These are phyloP conservation scores for Amia ocellicauda DNA, from an alignment of 2,113 vertebrate species.

Conservation along the genomic window DNA sequence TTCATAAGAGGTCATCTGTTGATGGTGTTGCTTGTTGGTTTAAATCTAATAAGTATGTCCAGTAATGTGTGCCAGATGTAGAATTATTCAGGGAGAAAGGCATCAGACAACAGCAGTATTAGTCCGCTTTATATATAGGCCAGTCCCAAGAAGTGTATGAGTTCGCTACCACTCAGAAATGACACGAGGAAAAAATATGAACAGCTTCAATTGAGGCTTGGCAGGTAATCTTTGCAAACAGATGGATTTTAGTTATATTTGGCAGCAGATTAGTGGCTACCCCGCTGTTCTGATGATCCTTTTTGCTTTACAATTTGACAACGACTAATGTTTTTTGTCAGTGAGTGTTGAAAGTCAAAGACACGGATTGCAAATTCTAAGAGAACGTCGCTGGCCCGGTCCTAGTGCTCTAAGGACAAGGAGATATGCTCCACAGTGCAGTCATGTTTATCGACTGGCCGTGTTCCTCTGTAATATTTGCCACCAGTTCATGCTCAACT, in stretches of 20 bases:
- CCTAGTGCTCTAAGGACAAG: too few relatives aligned
- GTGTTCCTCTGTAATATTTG: too few relatives aligned
- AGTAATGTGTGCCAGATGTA: too few relatives aligned
- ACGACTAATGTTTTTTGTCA: conserved; percentile 49
- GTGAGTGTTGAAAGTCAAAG: conserved; percentile 36
- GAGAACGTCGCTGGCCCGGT: background rate
- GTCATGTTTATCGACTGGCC: background rate
- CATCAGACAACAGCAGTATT: too few relatives aligned
- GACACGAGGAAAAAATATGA: conserved; percentile 43
- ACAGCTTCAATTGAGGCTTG: conserved; percentile 56
- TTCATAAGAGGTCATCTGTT: too few relatives aligned
- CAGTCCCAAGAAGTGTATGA: conserved; percentile 34
- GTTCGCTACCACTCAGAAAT: conserved; percentile 48
- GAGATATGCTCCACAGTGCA: background rate
- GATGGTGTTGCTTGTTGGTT: too few relatives aligned
- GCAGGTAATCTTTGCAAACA: conserved; percentile 65
- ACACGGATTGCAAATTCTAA: conserved; percentile 7
- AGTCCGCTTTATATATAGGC: background rate
- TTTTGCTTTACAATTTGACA: conserved; percentile 57
- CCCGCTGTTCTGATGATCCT: conserved; percentile 46
- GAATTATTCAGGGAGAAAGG: too few relatives aligned
- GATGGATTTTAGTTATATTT: conserved; percentile 68
- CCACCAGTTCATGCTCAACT: too few relatives aligned
- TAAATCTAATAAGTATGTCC: too few relatives aligned
- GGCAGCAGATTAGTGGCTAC: conserved; percentile 60